Evolutionary conservation across 1,140 invertebrate species (phyloP), one percentile per base, ranked within the genome.

Genomic region (Spodoptera litura): DNA sequence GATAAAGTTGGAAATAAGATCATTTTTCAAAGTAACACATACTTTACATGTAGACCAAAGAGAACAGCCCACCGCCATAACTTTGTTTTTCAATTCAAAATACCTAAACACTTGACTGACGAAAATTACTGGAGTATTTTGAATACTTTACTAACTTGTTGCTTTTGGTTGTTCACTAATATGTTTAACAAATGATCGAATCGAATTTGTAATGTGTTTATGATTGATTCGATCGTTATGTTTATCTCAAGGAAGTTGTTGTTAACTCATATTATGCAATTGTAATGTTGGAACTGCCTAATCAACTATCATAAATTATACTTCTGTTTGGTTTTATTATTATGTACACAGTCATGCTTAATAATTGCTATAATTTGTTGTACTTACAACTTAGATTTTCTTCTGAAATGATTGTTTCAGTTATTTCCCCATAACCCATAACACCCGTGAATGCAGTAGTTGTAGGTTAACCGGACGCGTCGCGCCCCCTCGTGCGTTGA

Each of bases 401-500:
- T 49, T 13, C 20, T 20, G 20, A 66, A 66, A 66, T 66, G 9
- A 15, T 51, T 51, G 35, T 38, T 56, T 71, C 44, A 38, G 68
- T 55, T 71, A 71, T 71, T 71, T 71, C 27, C 68, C 52, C 68
- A 74, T 53, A 75, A 75, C 68, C 52, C 68, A 74, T 53, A 75
- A 75, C 58, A 75, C 25, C 73, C 59, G 59, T 53, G 59, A 64
- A 75, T 75, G 59, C 59, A 82, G 78, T 84, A 82, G 83, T 87
- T 86, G 87, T 92, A 84, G 90, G 89, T 93, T 91, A 90, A 85
- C 85, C 89, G 87, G 91, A 87, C 85, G 89, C 85, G 78, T 72
- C 83, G 81, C 81, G 88, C 87, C 90, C 89, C 87, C 87, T 90
- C 85, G 91, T 90, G 85, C 91, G 87, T 93, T 93, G 91, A 94